A percentile compares a stretch with the other conserved stretches of the same genome.
phyloP scores from a whole-genome alignment of 2,113 vertebrate genomes.

The Oryzias woworae region DNA sequence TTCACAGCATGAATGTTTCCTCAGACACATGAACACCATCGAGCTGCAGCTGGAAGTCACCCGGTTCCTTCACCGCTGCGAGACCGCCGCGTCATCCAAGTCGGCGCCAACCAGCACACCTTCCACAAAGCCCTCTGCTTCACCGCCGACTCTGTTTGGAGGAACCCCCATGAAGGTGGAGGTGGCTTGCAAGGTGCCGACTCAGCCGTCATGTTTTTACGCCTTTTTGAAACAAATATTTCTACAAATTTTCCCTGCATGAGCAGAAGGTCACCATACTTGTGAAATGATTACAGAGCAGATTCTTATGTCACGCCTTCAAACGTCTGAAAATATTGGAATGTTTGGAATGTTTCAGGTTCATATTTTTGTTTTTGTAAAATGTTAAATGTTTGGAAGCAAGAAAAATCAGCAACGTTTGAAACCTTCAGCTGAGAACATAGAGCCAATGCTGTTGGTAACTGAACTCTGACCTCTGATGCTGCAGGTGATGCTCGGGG shows the following conservation, averaged over 20 bases:
- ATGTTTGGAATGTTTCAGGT: no score
- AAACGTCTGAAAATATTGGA: no score
- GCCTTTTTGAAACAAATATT: no score
- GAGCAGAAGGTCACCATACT: no score
- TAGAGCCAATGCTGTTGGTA: no score
- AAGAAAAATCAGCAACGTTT: no score
- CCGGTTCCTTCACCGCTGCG: conserved; percentile 90
- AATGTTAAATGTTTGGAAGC: no score
- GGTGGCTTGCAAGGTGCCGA: conserved; percentile 90
- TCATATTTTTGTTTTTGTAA: no score
- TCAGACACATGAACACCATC: conserved; percentile 94
- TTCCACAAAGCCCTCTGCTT: conserved; percentile 54
- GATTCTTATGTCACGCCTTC: no score
- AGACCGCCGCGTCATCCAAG: conserved; percentile 77
- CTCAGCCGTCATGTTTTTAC: background rate
- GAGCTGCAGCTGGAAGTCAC: conserved; percentile 98
- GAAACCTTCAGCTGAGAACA: no score
- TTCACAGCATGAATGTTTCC: background rate
- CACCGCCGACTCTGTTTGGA: conserved; percentile 90
- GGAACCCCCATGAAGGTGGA: conserved; percentile 90
- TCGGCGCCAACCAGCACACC: conserved; percentile 47
- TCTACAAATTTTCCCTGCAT: no score
- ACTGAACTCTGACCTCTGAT: conserved; percentile 1
- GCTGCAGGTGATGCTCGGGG: conserved; percentile 93
- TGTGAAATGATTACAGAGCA: no score